These are phyloP conservation scores for Prolemur simus DNA, from an alignment of 2,113 vertebrate genomes.

Conservation along the genomic window DNA sequence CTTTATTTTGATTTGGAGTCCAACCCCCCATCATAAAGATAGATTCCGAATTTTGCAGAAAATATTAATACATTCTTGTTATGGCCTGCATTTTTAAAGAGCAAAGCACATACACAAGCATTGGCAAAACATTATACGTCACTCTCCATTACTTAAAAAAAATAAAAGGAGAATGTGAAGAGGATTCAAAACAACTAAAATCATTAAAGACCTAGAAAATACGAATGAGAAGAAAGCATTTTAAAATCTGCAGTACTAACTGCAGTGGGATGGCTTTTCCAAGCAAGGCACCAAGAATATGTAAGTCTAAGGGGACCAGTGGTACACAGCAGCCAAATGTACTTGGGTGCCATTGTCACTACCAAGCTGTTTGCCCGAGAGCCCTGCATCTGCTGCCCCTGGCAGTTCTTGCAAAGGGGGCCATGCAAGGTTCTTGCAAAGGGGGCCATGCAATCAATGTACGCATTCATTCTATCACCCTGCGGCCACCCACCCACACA, in stretches of 20 bases:
- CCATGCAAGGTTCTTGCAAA: neutral
- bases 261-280: neutral
- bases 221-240: neutral
- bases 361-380: neutral
- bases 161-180: neutral
- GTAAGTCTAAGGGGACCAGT: neutral
- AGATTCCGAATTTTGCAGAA: neutral
- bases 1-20: slow-evolving; percentile 28
- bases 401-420: neutral
- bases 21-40: neutral
- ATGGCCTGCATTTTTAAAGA: neutral
- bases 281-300: neutral
- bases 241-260: neutral
- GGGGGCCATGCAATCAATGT: accelerated
- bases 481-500: neutral
- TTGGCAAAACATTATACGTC: neutral
- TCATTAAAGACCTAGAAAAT: neutral
- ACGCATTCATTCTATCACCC: accelerated
- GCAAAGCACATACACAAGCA: neutral
- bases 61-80: accelerated
- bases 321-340: neutral
- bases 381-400: neutral
- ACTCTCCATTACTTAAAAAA: neutral
- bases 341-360: accelerated
- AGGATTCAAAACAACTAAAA: neutral